These are phyloP conservation scores for Mohoua ochrocephala DNA, from an alignment of 2,113 vertebrate genomes.

Conservation along the genomic window DNA sequence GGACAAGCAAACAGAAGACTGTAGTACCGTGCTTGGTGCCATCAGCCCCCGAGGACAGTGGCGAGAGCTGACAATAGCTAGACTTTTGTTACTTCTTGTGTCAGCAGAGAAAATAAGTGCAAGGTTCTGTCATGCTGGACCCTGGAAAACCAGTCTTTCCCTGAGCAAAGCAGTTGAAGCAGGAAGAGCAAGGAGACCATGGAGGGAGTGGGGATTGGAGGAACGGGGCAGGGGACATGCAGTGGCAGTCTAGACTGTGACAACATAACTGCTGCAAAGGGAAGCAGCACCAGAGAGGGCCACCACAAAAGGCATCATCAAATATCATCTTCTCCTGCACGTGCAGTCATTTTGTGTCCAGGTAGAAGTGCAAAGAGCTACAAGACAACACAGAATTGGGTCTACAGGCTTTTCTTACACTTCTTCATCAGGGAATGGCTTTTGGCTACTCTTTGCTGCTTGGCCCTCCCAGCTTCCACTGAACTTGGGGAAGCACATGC, in stretches of 20 bases:
- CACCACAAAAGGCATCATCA: not conserved
- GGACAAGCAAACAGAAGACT: not conserved
- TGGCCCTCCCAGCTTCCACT: not conserved
- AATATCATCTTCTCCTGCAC: not conserved
- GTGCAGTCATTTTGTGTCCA: not conserved
- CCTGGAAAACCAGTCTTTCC: not conserved
- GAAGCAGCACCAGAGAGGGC: not conserved
- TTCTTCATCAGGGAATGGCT: not conserved
- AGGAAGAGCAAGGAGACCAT: not conserved
- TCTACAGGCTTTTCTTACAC: not conserved
- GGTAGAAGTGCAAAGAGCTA: not conserved
- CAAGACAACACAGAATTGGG: not conserved
- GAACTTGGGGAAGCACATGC: not conserved
- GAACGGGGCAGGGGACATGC: not conserved
- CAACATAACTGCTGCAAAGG: not conserved
- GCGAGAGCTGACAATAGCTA: not conserved
- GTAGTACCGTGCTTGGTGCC: not conserved
- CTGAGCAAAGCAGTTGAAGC: not conserved
- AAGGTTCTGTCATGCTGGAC: not conserved
- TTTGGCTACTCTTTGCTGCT: not conserved
- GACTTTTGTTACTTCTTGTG: not conserved
- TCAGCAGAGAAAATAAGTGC: not conserved
- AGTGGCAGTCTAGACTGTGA: not conserved
- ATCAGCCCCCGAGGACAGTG: not conserved
- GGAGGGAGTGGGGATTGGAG: not conserved